Base-by-base conservation (phyloP, 1,140 invertebrate genomes). In the Brachionus angularis region DNA sequence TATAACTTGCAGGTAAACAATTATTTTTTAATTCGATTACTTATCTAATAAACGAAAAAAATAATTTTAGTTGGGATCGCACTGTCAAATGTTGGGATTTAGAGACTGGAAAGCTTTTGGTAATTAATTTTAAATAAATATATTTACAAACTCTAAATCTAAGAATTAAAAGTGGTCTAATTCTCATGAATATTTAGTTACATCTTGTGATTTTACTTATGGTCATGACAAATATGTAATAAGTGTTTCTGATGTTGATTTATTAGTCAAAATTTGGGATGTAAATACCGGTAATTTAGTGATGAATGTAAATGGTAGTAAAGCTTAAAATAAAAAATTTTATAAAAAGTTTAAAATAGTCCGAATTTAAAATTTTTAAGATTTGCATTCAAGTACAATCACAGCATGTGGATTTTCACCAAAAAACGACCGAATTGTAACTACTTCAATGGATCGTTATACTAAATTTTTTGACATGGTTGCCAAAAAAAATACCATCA, bases 51-150 rank as follows among this genome's bases (percentile, higher is more conserved):
- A n/a, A n/a, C n/a, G n/a, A n/a, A n/a, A n/a, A n/a, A n/a, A n/a
- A n/a, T n/a, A n/a, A n/a, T n/a, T n/a, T n/a, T 72, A 78, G 79
- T 16, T 79, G 77, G 79, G 80, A 82, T 74, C 79, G 79, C 72
- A 73, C 73, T 44, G 44, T 82, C 5, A 74, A 75, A 16, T 64
- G 76, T 29, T 79, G 75, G 75, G 78, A 81, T 74, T 44, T 75
- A 23, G 76, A 80, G 61, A 77, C 76, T 31, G 77, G 76, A 44
- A 74, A 72, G 49, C 61, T 74, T 21, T 36, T 78, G 72, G 79
- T 80, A 71, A 72, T 72, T 73, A 46, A 33, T 36, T 14, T 23
- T 42, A 1, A 49, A 31, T n/a, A n/a, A n/a, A n/a, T n/a, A n/a
- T n/a, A n/a, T n/a, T n/a, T n/a, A n/a, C n/a, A n/a, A n/a, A n/a